Base-by-base conservation (phyloP, 2,113 vertebrate species). In the Pseudolaguvia tuberculata region DNA sequence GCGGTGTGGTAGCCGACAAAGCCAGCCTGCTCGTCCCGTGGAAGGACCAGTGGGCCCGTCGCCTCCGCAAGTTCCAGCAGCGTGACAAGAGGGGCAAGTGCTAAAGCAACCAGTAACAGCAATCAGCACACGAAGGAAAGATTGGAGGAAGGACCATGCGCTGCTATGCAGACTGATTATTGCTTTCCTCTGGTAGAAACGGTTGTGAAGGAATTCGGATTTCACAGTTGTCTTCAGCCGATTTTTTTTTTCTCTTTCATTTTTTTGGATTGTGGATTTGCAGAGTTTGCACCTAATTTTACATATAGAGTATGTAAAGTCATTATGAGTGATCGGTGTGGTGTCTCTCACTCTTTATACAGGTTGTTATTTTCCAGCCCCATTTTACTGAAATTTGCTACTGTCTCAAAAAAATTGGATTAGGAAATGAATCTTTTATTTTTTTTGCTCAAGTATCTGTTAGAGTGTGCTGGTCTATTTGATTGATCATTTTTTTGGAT, bases 41-140 rank as follows among this genome's bases (percentile, higher is more conserved):
- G 97, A 90, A 97, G 87, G 97, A 99, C 89, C 95, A 96, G 62
- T 99, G 96, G 96, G 94, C 95, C 6, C 92, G 97, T 81, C 85
- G 96, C 76, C 93, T 99, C 63, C 90, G 96, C 89, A 98, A 98
- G 90, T 98, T 98, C 90, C 97, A 99, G 83, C 96, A 98, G 86
- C 91, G 96, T 1, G 96, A 98, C 90, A 98, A 98, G 90, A 96
- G 97, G 86, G 97, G 97, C 47, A 98, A 97, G 88, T 99, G 97
- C 92, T 98, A 97, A 90, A 93, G 91, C 85, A 85, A 87, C 88
- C 89, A 80, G 35, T 66, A 66, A 70, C 69, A 56, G 78, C 73
- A 66, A 61, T 57, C 70, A 55, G 55, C 51, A 72, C 56, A 53
- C 27, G 42, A 55, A 74, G 21, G 61, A 78, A 76, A 63, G 23